Evolutionary conservation across 2,888 invertebrate species (phyloP), one percentile per base, ranked within the genome.

Genomic region (Eilema caniola): DNA sequence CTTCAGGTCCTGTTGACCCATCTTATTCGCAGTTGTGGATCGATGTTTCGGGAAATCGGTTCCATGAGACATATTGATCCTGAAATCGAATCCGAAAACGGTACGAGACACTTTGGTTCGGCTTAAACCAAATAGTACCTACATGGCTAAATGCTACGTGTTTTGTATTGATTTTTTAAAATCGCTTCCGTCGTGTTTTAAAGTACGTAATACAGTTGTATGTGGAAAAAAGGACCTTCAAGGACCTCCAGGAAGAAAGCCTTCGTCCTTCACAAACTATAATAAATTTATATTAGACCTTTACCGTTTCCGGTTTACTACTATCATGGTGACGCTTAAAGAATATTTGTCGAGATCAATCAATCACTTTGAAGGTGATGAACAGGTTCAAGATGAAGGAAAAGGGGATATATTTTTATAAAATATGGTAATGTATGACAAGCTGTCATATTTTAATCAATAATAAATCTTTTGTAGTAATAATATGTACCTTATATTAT

Each of bases 211-310:
- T 28, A 28, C 28, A 28, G n/a, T n/a, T n/a, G n/a, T n/a, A n/a
- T n/a, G n/a, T n/a, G n/a, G n/a, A n/a, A n/a, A 20, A 47, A 47
- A 47, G 5, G 5, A 20, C 47, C 20, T 47, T 20, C 47, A 41
- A 41, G 12, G 16, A 41, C 41, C 41, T 16, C 3, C 4, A 73
- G 74, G 33, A 33, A 8, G 76, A 63, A 16, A n/a, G n/a, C n/a
- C n/a, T n/a, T 68, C 65, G 66, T 53, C 56, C 23, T 72, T 80
- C 74, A 77, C 82, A 80, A 79, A 84, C 81, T 28, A 28, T 28
- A 4, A 28, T 28, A 28, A 4, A 28, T 28, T 77, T 77, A 83
- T 81, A 72, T 69, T 57, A 70, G 64, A 76, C 77, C 71, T 75
- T 74, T 71, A 72, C 65, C 28, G 64, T 33, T 20, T 73, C 20